phyloP scores from a whole-genome alignment of 2,797 vertebrate species.

The Xenops minutus region DNA sequence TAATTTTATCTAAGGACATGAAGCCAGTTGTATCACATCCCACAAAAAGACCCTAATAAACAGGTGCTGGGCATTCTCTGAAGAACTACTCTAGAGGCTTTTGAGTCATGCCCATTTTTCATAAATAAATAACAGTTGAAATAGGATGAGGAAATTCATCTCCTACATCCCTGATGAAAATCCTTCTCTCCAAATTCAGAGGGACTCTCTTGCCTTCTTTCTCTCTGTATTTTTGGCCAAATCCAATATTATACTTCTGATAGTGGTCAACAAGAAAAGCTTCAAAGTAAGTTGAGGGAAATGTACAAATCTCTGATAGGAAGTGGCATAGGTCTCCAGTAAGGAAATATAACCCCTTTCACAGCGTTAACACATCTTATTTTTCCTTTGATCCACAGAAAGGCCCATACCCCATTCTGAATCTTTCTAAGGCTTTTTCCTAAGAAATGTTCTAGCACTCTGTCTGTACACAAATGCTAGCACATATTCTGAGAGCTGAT shows the following conservation, averaged over 20 bases:
- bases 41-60: background rate
- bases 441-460: background rate
- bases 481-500: background rate
- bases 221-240: background rate
- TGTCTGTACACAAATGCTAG: background rate
- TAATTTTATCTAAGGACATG: background rate
- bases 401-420: background rate
- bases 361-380: background rate
- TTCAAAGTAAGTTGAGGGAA: background rate
- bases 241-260: background rate
- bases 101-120: background rate
- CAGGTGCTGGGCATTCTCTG: rapidly evolving
- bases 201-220: background rate
- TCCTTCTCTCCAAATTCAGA: background rate
- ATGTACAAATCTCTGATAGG: background rate
- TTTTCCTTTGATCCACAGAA: background rate
- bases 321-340: background rate
- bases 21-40: background rate
- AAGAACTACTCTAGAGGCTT: background rate
- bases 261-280: background rate
- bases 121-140: background rate
- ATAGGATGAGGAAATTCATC: background rate
- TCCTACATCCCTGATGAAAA: background rate
- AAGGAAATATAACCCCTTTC: background rate
- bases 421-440: background rate